Conservation (phyloP, 1,140 invertebrate genomes). For the Samia ricini region DNA sequence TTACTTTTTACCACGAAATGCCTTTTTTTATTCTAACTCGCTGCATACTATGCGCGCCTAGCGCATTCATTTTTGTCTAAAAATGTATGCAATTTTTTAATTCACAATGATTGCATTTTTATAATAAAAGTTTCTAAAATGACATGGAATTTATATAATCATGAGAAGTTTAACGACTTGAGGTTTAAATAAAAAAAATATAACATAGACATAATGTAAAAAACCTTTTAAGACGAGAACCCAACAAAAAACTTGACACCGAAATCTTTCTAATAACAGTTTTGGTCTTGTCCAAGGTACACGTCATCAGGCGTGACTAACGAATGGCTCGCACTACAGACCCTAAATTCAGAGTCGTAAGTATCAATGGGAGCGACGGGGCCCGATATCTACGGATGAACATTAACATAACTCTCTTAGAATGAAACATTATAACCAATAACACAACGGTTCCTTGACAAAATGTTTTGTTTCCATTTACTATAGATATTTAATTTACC, state of each 20-base stretch:
- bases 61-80: slow-evolving; percentile 64
- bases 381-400: slow-evolving; percentile 57
- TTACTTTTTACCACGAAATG: slow-evolving; percentile 72
- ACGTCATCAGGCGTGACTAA: slow-evolving; percentile 76
- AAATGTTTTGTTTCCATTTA: neutral
- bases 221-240: slow-evolving; percentile 62
- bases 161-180: neutral
- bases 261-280: slow-evolving; percentile 71
- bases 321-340: slow-evolving; percentile 77
- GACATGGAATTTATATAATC: neutral
- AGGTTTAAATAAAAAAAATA: neutral
- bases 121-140: neutral
- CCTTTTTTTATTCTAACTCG: slow-evolving; percentile 66
- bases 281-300: slow-evolving; percentile 77
- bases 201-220: slow-evolving; percentile 15
- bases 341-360: slow-evolving; percentile 76
- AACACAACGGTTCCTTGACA: slow-evolving; percentile 37
- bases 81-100: slow-evolving; percentile 61
- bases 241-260: slow-evolving; percentile 35
- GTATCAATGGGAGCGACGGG: slow-evolving; percentile 63
- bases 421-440: slow-evolving; percentile 65
- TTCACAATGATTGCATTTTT: neutral
- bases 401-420: slow-evolving; percentile 70
- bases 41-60: slow-evolving; percentile 62
- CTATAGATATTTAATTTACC: too few relatives aligned